Percentiles rank a stretch among this genome's conserved stretches.
Conservation (phyloP, 2,888 invertebrate species). For the Caradrina kadenii region DNA sequence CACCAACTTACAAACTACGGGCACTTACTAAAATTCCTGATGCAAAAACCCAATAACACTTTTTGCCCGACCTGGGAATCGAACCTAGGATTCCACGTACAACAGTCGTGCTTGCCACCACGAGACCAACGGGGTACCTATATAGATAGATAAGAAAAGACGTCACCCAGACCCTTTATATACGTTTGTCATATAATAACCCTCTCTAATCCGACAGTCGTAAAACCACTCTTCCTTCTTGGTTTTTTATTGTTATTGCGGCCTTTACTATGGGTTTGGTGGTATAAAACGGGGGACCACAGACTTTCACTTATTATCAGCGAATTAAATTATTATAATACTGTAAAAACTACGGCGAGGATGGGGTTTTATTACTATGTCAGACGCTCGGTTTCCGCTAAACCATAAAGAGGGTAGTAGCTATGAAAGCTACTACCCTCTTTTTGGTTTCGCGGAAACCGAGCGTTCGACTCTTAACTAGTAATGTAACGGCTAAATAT, state of each 20-base stretch:
- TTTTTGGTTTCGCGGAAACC: too few species aligned
- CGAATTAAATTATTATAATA: conserved; percentile 19
- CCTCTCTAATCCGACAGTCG: conserved; percentile 22
- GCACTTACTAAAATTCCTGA: too few species aligned
- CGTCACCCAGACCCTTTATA: conserved; percentile 7
- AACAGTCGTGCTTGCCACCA: too few species aligned
- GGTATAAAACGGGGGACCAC: conserved; percentile 4
- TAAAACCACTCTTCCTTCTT: conserved; percentile 18
- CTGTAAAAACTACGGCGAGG: background rate
- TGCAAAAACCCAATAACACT: too few species aligned
- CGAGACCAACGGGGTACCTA: too few species aligned
- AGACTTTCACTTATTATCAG: conserved; percentile 11
- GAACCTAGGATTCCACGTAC: too few species aligned
- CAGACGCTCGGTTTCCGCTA: background rate
- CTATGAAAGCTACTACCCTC: too few species aligned
- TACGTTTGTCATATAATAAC: conserved; percentile 30
- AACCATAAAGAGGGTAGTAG: background rate
- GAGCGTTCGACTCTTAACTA: background rate
- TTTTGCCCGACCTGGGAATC: too few species aligned
- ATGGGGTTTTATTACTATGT: background rate
- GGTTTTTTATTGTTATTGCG: conserved; percentile 44
- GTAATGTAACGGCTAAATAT: background rate
- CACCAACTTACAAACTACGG: too few species aligned
- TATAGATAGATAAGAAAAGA: background rate
- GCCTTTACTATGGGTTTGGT: background rate